Base-by-base conservation (phyloP, 2,888 invertebrate genomes). In the Athalia cordata region DNA sequence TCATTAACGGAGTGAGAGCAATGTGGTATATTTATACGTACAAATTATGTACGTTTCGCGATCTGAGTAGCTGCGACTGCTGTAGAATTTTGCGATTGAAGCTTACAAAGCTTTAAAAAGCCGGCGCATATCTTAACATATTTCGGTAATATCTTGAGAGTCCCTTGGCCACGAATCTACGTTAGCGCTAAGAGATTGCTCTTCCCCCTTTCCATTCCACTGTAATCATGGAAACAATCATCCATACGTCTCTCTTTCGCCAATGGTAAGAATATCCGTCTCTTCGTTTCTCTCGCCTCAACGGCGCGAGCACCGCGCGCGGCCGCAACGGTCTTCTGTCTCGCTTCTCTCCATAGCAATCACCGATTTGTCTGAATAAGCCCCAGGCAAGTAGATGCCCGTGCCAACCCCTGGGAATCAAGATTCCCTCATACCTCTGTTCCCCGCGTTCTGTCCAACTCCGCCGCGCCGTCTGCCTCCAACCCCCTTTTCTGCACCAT, bases 361-460 rank as follows among this genome's bases (percentile, higher is more conserved):
- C 89, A 88, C 89, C 88, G 89, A 89, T 89, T 88, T 88, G 88
- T 88, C 88, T 89, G 89, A 89, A 89, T 88, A 87, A 88, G 88
- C 88, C 88, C 85, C 85, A 85, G 88, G 88, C 88, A 87, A 88
- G 88, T 88, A 88, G 86, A 88, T 85, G 87, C 87, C 87, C 84
- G 81, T 83, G 85, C 85, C 85, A 86, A 87, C 85, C 86, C 87
- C 82, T 84, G 86, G 87, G 87, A 87, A 88, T 86, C 87, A 86
- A 86, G 84, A 83, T 83, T n/a, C 72, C 65, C 15, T 15, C 6
- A 15, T 61, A 5, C 29, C 55, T 59, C 55, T 50, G 77, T 13
- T 62, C 55, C 80, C 50, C 15, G 62, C 64, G 49, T 64, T 72
- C 74, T 61, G 50, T 67, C 78, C 77, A 8, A 50, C 70, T 65